Base-by-base conservation (phyloP, 2,113 vertebrate genomes). In the Nannospalax galili region DNA sequence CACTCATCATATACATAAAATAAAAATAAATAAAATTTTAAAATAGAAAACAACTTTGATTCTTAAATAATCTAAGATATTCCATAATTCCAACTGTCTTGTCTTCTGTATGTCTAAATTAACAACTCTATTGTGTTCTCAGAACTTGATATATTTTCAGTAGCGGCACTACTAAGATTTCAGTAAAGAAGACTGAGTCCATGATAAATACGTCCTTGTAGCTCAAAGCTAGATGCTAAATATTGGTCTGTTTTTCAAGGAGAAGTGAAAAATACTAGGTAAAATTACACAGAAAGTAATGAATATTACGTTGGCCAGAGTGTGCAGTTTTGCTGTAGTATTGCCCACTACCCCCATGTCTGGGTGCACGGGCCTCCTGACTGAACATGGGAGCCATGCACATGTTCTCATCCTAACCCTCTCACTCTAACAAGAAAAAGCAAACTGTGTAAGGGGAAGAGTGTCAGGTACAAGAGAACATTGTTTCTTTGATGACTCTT, bases 101-200 rank as follows among this genome's bases (percentile, higher is more conserved):
- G 19, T 62, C 22, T 73, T 90, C 19, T 75, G 67, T 96, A 90
- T 91, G 2, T 93, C 88, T 93, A 48, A 84, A 81, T 92, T 92
- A 85, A 24, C 48, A 75, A 48, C 52, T 93, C 93, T 93, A 74
- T 93, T 94, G 24, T 64, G 52, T 79, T 95, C 70, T 62, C 48
- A 92, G 32, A 22, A 6, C 20, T 79, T 91, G 17, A 67, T 75
- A 88, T 85, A 93, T 72, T 84, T 90, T 93, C 58, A 81, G 32
- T 69, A 70, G 77, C 88, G 58, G 52, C 65, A 32, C 81, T 69
- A 45, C 78, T 73, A 85, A 95, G 56, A 79, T 95, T 94, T 94
- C 73, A 84, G 90, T 96, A 91, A 69, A 88, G 88, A 88, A 85
- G 84, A 48, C 37, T 88, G 81, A 92, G 90, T 93, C 88, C 90